Conservation (phyloP, 2,113 vertebrate species). For the Peromyscus leucopus region DNA sequence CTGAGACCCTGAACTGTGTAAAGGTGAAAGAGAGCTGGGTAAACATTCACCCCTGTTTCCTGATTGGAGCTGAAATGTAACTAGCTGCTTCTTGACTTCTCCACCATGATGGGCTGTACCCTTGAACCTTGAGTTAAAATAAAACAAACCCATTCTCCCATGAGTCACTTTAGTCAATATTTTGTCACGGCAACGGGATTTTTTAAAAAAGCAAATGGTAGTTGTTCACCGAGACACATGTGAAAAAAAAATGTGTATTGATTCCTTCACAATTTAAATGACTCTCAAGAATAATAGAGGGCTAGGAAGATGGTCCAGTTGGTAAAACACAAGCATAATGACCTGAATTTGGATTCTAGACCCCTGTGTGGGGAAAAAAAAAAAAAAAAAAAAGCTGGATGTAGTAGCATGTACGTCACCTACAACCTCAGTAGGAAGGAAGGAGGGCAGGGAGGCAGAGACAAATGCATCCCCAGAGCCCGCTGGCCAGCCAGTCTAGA, state of each 20-base stretch:
- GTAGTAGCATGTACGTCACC: not conserved
- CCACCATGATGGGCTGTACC: not conserved
- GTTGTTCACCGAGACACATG: not conserved
- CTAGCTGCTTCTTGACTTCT: not conserved
- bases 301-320: not conserved
- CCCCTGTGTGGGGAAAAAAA: not conserved
- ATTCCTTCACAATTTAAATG: not conserved
- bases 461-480: not conserved
- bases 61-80: not conserved
- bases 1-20: not conserved
- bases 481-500: not conserved
- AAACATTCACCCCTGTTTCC: not conserved
- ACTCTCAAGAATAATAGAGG: not conserved
- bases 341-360: not conserved
- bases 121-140: not conserved
- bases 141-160: not conserved
- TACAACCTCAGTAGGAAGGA: not conserved
- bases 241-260: not conserved
- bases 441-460: not conserved
- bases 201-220: not conserved
- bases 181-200: not conserved
- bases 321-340: not conserved
- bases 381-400: not conserved
- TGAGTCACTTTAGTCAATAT: not conserved
- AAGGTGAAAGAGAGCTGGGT: not conserved